Base-by-base conservation (phyloP, 23 tunicate genomes). In the Styela clava region DNA sequence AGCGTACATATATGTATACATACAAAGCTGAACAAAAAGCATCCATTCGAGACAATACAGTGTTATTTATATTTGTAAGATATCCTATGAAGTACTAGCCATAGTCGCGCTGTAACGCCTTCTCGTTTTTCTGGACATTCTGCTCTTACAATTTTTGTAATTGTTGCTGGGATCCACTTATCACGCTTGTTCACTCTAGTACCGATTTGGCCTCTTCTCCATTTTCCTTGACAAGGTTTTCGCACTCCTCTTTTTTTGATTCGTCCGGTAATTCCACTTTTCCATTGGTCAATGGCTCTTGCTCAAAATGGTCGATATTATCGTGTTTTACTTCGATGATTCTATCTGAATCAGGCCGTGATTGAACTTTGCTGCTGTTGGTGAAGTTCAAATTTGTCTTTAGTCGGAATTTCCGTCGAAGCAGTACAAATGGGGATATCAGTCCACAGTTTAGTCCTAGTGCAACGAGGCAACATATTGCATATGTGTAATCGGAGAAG, bases 371-470 rank as follows among this genome's bases (percentile, higher is more conserved):
- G 56, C 56, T 12, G 7, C 56, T 12, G 12, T 44, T 44, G 9
- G 12, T 16, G 16, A 24, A 24, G 9, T 5, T 3, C 64, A 2
- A 35, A 37, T 25, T 12, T 0, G 35, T 44, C 1, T 29, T 28
- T 12, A 76, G 9, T 21, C 81, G 64, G 65, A 76, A 76, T 29
- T 76, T 76, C 20, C 81, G 63, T 31, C 26, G 28, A 0, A 76
- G 52, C 81, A 76, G 2, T 27, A 76, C 65, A 52, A 52, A 51
- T 12, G 81, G 81, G 12, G 81, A 37, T 12, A 52, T 27, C 37
- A 76, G 16, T 16, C 81, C 81, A 27, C 81, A 76, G 26, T 76
- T 76, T 9, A 44, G 7, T 9, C 81, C 81, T 16, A 76, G 16
- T 0, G 52, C 81, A 23, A 76, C 81, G 18, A 76, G 27, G 30